Evolutionary conservation across 1,140 invertebrate species (phyloP), one percentile per base, ranked within the genome.

Genomic region (Achroia grisella): DNA sequence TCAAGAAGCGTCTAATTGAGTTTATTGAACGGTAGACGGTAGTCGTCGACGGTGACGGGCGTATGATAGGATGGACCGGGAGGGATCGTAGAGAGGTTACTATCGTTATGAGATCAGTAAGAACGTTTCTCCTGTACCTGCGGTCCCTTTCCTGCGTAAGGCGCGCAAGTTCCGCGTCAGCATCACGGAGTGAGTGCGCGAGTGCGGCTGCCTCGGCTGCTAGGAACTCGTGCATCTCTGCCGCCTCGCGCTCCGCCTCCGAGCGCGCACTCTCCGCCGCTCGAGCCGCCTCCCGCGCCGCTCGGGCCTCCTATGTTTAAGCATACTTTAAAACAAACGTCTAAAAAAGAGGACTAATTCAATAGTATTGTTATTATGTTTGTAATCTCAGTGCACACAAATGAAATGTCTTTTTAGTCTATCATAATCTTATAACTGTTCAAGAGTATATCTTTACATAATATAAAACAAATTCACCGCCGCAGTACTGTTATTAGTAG

Each of bases 161-260:
- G 2, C 72, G 52, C 33, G 85, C 76, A 52, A 92, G 88, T 68
- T 95, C 93, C 0, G 64, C 60, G 81, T 96, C 94, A 5, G 91
- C 80, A 46, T 95, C 94, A 15, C 91, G 89, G 12, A 96, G 79
- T 0, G 93, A 90, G 60, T 95, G 93, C n/a, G 61, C 62, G 17
- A 89, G 56, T 86, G 88, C 58, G 87, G 88, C 43, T 89, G 74
- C 80, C 92, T 92, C 51, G 72, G 85, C 93, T 5, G 75, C 91
- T 1, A 95, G 91, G 68, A 90, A 89, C 31, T 91, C 89, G 50
- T 93, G 70, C 57, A 87, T 88, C 39, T 88, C 86, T 0, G 81
- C 76, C 59, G 87, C 86, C 62, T 88, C 87, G 23, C 71, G 70
- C 66, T 89, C 91, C 52, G 92, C 85, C 74, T 93, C 91, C 86